Conservation (phyloP, 2,113 vertebrate species). For the Cichladusa arquata region DNA sequence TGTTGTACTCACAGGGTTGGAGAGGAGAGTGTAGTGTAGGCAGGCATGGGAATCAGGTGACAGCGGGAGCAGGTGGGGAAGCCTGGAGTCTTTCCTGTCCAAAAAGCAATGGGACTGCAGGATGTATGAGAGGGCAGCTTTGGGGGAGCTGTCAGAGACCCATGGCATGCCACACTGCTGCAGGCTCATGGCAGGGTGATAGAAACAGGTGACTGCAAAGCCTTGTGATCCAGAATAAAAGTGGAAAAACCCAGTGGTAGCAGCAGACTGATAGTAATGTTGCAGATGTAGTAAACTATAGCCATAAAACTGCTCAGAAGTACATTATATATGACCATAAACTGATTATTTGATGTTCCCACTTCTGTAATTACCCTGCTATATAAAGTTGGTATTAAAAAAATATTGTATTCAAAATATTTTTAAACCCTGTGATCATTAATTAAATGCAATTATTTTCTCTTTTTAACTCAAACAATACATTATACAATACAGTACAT, state of each 20-base stretch:
- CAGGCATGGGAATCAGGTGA: accelerated
- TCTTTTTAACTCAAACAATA: not conserved
- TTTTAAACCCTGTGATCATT: not conserved
- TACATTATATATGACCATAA: not conserved
- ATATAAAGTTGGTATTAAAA: not conserved
- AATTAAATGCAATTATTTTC: not conserved
- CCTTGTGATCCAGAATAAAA: not conserved
- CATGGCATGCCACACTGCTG: not conserved
- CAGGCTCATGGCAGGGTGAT: not conserved
- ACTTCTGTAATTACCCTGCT: not conserved
- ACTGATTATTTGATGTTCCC: not conserved
- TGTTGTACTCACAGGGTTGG: not conserved
- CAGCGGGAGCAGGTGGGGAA: not conserved
- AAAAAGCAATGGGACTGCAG: not conserved
- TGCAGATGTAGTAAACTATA: not conserved
- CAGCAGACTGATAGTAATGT: not conserved
- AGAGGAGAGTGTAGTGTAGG: not conserved
- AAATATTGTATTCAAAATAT: not conserved
- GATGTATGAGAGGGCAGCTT: accelerated
- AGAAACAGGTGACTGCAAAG: not conserved
- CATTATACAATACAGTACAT: not conserved
- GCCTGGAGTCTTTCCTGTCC: not conserved
- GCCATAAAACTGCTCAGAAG: not conserved
- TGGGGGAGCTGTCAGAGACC: not conserved
- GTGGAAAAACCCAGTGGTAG: not conserved